Conservation (phyloP, 2,888 invertebrate genomes). For the Noctua janthe region DNA sequence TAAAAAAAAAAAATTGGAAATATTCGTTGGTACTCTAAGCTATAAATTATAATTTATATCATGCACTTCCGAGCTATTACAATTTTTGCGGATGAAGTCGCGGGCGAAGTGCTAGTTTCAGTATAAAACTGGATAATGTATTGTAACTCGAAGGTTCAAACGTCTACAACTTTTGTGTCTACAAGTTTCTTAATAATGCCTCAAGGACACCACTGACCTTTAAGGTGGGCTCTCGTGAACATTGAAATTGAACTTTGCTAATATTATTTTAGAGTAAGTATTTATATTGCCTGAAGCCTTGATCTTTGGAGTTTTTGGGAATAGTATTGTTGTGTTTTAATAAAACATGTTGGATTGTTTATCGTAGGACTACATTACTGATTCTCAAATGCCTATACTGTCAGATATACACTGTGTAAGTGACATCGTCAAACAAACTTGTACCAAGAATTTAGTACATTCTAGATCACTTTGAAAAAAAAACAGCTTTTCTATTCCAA, state of each 20-base stretch:
- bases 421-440: neutral
- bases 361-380: neutral
- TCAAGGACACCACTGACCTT: conserved; percentile 18
- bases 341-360: neutral
- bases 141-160: conserved; percentile 11
- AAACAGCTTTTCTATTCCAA: neutral
- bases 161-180: conserved; percentile 22
- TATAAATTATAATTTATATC: no score
- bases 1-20: no score
- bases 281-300: conserved; percentile 10
- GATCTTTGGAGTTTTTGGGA: neutral
- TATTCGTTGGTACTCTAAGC: no score
- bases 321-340: neutral
- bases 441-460: neutral
- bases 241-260: neutral
- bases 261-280: neutral
- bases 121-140: conserved; percentile 2
- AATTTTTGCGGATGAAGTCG: no score
- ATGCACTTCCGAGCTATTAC: no score
- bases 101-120: no score
- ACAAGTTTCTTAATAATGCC: conserved; percentile 51
- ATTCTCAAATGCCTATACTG: neutral
- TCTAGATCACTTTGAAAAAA: no score
- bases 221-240: conserved; percentile 30
- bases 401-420: neutral